These are phyloP conservation scores for Drosophila lini DNA, from an alignment of 1,140 invertebrate species.

Conservation along the genomic window DNA sequence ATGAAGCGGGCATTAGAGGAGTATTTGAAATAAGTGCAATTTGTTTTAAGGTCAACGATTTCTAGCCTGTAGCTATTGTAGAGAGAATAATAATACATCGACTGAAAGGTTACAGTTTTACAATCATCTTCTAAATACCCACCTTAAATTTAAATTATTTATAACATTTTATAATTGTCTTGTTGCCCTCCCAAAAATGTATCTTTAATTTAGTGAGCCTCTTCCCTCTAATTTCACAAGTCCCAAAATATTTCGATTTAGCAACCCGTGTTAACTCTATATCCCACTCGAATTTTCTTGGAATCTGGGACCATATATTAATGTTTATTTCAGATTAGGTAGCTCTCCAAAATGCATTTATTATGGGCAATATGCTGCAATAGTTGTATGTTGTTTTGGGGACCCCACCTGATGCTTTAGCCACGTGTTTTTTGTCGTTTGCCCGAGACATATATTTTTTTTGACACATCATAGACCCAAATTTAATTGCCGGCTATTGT, in stretches of 20 bases:
- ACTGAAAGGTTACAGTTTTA: no score
- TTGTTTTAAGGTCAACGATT: slow-evolving; percentile 13
- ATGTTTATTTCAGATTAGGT: slow-evolving; percentile 56
- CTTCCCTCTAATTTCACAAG: slow-evolving; percentile 4
- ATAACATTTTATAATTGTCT: no score
- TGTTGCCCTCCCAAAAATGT: background rate
- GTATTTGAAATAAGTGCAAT: slow-evolving; percentile 12
- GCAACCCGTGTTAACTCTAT: slow-evolving; percentile 16
- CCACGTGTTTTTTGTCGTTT: slow-evolving; percentile 38
- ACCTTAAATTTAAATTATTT: background rate
- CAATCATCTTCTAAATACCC: background rate
- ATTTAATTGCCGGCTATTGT: slow-evolving; percentile 49
- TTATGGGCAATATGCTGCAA: slow-evolving; percentile 47
- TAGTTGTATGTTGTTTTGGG: slow-evolving; percentile 38
- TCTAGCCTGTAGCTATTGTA: background rate
- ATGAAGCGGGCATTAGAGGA: background rate
- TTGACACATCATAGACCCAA: slow-evolving; percentile 42
- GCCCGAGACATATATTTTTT: slow-evolving; percentile 17
- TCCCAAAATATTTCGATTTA: slow-evolving; percentile 32
- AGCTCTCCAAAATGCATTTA: slow-evolving; percentile 51
- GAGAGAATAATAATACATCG: background rate
- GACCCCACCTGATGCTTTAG: slow-evolving; percentile 44
- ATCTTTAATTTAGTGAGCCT: background rate
- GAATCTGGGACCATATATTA: slow-evolving; percentile 42
- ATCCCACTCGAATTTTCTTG: slow-evolving; percentile 27